Conservation (phyloP, 1,140 invertebrate species). For the Bombus difficillimus region DNA sequence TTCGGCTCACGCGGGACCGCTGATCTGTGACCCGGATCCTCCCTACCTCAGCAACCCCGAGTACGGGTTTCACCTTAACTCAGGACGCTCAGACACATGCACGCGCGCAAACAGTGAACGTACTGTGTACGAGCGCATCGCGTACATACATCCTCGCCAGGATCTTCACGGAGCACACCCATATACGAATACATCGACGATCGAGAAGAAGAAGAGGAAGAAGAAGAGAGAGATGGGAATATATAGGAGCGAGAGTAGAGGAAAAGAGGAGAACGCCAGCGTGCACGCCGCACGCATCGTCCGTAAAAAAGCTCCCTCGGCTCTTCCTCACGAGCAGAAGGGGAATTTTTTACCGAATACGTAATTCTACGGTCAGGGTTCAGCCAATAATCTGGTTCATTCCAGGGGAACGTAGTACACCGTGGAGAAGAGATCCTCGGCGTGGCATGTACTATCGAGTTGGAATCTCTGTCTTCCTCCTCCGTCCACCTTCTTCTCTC, state of each 20-base stretch:
- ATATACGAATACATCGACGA: constrained; percentile 12
- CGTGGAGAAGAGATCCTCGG: constrained; percentile 33
- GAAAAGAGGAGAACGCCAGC: constrained; percentile 15
- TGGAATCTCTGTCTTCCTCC: constrained; percentile 52
- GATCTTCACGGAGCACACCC: constrained; percentile 43
- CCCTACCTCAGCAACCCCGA: constrained; percentile 77
- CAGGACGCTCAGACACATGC: constrained; percentile 59
- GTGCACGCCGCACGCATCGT: constrained; percentile 55
- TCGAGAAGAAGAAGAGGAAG: background rate
- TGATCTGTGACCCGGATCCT: constrained; percentile 84
- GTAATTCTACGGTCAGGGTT: constrained; percentile 77
- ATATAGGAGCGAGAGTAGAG: background rate
- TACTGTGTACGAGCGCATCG: background rate
- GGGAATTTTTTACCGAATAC: constrained; percentile 74
- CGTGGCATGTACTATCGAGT: constrained; percentile 58
- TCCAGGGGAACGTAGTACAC: constrained; percentile 56
- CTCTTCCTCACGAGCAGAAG: constrained; percentile 47
- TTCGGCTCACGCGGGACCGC: constrained; percentile 75
- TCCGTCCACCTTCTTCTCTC: constrained; percentile 19
- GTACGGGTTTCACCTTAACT: constrained; percentile 67
- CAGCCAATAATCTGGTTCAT: constrained; percentile 79
- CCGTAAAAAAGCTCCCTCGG: constrained; percentile 52
- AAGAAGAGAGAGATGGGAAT: background rate
- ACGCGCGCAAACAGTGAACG: constrained; percentile 14
- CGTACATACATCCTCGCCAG: constrained; percentile 21